A percentile compares a stretch with the other conserved stretches of the same genome.
Evolutionary conservation across 2,888 invertebrate genomes (phyloP).

Genomic region (Crematogaster levior): DNA sequence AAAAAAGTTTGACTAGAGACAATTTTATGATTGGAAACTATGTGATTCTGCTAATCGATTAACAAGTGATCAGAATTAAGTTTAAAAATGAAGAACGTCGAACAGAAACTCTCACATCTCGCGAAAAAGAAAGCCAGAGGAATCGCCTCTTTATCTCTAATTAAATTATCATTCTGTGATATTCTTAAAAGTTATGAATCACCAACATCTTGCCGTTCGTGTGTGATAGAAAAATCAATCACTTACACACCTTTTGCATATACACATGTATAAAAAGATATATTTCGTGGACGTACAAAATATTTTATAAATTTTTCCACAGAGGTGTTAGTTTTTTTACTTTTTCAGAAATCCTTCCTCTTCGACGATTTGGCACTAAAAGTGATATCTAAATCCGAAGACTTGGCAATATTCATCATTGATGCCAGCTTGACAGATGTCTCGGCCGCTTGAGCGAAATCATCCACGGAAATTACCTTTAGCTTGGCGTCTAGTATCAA

Average conservation of each 20-base stretch:
- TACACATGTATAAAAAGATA: constrained; percentile 6
- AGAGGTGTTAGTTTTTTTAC: neutral
- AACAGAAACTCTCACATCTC: neutral
- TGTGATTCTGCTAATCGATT: neutral
- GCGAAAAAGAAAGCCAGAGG: neutral
- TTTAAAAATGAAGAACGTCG: neutral
- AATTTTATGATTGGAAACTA: no score
- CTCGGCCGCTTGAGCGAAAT: constrained; percentile 73
- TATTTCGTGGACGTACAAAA: constrained; percentile 13
- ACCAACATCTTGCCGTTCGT: neutral
- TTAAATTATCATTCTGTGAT: neutral
- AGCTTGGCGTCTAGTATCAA: constrained; percentile 72
- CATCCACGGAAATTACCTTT: constrained; percentile 75
- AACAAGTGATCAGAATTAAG: neutral
- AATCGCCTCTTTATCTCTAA: neutral
- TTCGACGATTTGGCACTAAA: constrained; percentile 49
- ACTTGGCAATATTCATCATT: constrained; percentile 69
- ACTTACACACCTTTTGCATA: neutral
- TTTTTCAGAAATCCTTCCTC: neutral
- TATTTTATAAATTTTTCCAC: constrained; percentile 4
- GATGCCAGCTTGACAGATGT: constrained; percentile 70
- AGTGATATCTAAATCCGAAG: constrained; percentile 69
- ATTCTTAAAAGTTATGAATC: neutral
- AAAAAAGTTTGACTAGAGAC: no score
- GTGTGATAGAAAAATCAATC: neutral